Evolutionary conservation across 2,113 vertebrate species (phyloP).

Genomic region (Morone saxatilis): DNA sequence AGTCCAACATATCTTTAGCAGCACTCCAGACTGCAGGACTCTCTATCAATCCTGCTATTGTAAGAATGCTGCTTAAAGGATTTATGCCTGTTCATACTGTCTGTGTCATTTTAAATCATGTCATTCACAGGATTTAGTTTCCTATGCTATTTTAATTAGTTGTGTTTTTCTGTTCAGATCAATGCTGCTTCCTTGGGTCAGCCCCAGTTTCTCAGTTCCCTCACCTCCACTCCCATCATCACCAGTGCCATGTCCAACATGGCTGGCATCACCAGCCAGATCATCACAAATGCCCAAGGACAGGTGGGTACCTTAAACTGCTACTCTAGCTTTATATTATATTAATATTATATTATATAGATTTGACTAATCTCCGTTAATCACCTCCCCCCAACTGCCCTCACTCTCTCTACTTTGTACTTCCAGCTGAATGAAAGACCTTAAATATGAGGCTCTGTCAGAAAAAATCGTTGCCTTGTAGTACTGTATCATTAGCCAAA

Average conservation of each 20-base stretch:
- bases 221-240: constrained; percentile 91
- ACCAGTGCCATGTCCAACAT: constrained; percentile 90
- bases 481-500: not conserved
- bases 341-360: not conserved
- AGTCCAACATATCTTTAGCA: constrained; percentile 85
- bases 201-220: constrained; percentile 92
- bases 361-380: not conserved
- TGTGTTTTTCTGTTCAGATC: constrained; percentile 83
- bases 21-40: constrained; percentile 92
- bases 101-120: not conserved
- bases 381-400: no score
- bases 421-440: not conserved
- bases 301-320: constrained; percentile 84
- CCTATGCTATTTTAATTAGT: not conserved
- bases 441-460: not conserved
- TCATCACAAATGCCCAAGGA: constrained; percentile 95
- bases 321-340: not conserved
- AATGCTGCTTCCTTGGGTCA: constrained; percentile 91
- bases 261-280: constrained; percentile 92
- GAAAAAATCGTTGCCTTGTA: not conserved
- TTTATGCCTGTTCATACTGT: constrained; percentile 12
- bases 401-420: not conserved
- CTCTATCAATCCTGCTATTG: constrained; percentile 93
- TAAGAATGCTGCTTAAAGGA: constrained; percentile 86
- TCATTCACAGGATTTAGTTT: not conserved